phyloP scores from a whole-genome alignment of 2,113 vertebrate species.

The Hystrix brachyura region DNA sequence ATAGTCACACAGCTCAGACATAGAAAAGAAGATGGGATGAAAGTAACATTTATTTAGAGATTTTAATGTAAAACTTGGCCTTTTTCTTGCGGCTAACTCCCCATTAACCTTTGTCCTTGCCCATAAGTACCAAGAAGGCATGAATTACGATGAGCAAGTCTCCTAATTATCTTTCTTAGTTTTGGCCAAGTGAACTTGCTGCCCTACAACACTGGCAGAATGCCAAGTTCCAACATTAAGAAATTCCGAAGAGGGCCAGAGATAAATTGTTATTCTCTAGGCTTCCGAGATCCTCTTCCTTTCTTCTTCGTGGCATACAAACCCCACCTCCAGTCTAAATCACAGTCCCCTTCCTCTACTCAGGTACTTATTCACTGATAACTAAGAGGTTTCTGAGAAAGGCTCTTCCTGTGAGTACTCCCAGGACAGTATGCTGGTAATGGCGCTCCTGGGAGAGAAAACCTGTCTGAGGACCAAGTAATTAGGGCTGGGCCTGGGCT shows the following conservation, averaged over 20 bases:
- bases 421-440: neutral
- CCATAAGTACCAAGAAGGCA: conserved; percentile 53
- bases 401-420: neutral
- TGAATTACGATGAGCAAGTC: neutral
- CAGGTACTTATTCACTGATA: neutral
- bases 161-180: conserved; percentile 14
- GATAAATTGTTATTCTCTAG: neutral
- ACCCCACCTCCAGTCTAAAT: neutral
- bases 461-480: neutral
- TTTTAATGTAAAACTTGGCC: conserved; percentile 48
- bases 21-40: neutral
- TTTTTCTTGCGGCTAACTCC: conserved; percentile 58
- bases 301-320: neutral
- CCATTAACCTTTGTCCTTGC: conserved; percentile 46
- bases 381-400: conserved; percentile 4
- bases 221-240: neutral
- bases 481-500: neutral
- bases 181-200: neutral
- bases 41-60: conserved; percentile 49
- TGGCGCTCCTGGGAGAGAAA: neutral
- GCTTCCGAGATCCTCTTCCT: neutral
- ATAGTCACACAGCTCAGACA: neutral
- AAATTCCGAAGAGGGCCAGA: neutral
- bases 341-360: neutral
- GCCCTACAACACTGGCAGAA: neutral